A percentile compares a stretch with the other conserved stretches of the same genome.
phyloP scores from a whole-genome alignment of 2,797 vertebrate species.

The Morus bassanus region DNA sequence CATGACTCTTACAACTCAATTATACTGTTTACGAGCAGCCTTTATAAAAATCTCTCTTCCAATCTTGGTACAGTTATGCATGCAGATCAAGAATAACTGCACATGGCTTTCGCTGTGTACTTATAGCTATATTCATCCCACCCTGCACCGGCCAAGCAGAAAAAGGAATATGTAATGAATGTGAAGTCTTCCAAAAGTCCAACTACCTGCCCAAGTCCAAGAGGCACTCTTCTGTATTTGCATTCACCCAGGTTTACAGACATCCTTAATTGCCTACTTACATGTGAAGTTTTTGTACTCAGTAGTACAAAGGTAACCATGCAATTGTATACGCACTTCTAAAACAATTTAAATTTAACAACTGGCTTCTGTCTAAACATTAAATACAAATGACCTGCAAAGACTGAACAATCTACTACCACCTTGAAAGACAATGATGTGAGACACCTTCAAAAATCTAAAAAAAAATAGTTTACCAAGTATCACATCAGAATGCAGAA shows the following conservation, averaged over 20 bases:
- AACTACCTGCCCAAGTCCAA: not conserved
- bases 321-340: not conserved
- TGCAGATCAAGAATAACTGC: not conserved
- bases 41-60: not conserved
- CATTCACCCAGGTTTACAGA: not conserved
- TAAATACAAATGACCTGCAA: not conserved
- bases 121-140: not conserved
- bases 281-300: not conserved
- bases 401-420: not conserved
- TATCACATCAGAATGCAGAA: not conserved
- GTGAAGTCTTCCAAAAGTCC: constrained; percentile 16
- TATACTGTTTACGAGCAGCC: not conserved
- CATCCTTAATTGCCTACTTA: not conserved
- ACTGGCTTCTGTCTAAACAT: not conserved
- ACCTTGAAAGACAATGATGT: not conserved
- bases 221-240: not conserved
- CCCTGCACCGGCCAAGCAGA: not conserved
- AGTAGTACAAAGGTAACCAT: not conserved
- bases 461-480: not conserved
- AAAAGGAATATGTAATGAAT: not conserved
- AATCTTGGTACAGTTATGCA: not conserved
- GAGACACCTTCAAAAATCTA: not conserved
- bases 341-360: not conserved
- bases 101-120: not conserved
- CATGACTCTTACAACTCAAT: not conserved